These are phyloP conservation scores for Acanthiza pusilla DNA, from an alignment of 2,797 vertebrate genomes.

Conservation along the genomic window DNA sequence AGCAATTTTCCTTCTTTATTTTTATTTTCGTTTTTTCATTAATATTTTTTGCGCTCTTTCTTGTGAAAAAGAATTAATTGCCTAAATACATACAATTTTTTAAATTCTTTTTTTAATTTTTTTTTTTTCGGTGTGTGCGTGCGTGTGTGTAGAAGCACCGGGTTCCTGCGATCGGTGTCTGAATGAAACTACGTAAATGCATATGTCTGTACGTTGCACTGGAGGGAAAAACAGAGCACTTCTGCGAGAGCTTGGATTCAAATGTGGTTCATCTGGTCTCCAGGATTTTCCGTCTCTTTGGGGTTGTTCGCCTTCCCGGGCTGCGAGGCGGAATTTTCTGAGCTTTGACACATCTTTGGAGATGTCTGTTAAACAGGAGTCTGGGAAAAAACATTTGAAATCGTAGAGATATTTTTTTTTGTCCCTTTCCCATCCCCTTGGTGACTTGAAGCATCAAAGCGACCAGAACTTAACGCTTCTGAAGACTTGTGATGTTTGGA, in stretches of 20 bases:
- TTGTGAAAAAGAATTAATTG: not conserved
- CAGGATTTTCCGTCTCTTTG: slow-evolving; percentile 47
- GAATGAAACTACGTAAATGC: slow-evolving; percentile 65
- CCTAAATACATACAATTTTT: not conserved
- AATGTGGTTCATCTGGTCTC: slow-evolving; percentile 63
- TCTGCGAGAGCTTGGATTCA: slow-evolving; percentile 57
- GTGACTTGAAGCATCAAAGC: slow-evolving; percentile 67
- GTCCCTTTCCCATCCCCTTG: not conserved
- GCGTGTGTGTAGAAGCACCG: slow-evolving; percentile 43
- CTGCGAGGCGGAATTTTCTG: slow-evolving; percentile 53
- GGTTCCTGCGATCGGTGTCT: slow-evolving; percentile 48
- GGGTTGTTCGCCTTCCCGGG: slow-evolving; percentile 49
- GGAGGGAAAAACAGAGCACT: slow-evolving; percentile 63
- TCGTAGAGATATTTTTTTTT: not conserved
- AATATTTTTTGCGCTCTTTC: not conserved
- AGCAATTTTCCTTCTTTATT: slow-evolving; percentile 5
- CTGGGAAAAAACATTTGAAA: slow-evolving; percentile 49
- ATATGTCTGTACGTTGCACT: slow-evolving; percentile 59
- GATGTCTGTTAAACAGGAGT: slow-evolving; percentile 57
- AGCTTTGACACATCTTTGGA: slow-evolving; percentile 67
- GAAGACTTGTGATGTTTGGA: slow-evolving; percentile 64
- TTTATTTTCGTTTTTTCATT: not conserved
- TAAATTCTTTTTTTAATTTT: not conserved
- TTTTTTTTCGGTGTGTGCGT: not conserved
- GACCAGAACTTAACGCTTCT: slow-evolving; percentile 24